A percentile compares a stretch with the other conserved stretches of the same genome.
These are phyloP conservation scores for Tenualosa ilisha DNA, from an alignment of 2,797 vertebrate genomes.

Conservation along the genomic window DNA sequence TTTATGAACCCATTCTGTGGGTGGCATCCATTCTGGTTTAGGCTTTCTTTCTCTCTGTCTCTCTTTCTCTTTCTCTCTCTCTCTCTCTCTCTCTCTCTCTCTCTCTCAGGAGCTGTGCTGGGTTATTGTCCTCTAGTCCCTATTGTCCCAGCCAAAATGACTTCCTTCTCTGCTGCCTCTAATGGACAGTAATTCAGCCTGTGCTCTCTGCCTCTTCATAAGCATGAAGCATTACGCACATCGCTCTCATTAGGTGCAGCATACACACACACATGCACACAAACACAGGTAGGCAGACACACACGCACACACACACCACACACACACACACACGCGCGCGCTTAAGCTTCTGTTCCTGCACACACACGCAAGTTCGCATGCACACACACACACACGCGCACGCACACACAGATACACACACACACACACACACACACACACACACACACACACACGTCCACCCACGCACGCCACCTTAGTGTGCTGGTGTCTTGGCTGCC, in stretches of 20 bases:
- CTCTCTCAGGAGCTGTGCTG: not conserved
- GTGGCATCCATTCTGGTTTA: not conserved
- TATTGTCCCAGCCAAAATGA: not conserved
- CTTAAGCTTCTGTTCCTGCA: too few relatives aligned
- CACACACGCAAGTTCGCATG: not conserved
- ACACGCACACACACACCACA: slow-evolving; percentile 8
- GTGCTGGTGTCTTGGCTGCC: slow-evolving; percentile 40
- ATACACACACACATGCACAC: not conserved
- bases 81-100: too few relatives aligned
- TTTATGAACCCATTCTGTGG: not conserved
- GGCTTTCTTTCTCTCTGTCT: too few relatives aligned
- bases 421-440: not conserved
- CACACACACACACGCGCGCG: not conserved
- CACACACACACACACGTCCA: slow-evolving; percentile 24
- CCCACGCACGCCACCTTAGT: not conserved
- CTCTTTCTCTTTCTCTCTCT: too few relatives aligned
- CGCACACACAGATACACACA: not conserved
- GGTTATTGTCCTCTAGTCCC: not conserved
- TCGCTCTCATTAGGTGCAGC: not conserved
- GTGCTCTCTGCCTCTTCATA: not conserved
- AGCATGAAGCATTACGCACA: not conserved
- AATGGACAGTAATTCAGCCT: slow-evolving; percentile 1
- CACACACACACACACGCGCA: not conserved
- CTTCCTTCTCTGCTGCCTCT: not conserved
- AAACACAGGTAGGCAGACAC: not conserved